phyloP scores from a whole-genome alignment of 2,113 vertebrate genomes.

The Notothenia rossii region DNA sequence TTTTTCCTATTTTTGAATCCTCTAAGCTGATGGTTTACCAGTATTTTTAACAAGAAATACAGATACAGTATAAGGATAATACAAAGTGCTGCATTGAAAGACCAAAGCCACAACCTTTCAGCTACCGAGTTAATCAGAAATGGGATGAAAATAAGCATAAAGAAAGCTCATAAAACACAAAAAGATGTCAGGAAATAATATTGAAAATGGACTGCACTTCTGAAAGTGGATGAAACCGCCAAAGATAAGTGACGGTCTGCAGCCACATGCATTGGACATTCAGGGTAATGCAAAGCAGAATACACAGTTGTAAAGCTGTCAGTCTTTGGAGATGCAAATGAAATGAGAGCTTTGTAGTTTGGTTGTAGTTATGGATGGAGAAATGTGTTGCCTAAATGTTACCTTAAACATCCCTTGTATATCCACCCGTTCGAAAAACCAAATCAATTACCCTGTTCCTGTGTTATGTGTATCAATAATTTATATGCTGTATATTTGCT shows the following conservation, averaged over 20 bases:
- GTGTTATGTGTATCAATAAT: conserved; percentile 6
- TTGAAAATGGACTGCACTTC: neutral
- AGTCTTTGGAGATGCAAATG: no score
- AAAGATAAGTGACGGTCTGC: no score
- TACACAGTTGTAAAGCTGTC: no score
- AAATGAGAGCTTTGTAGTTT: no score
- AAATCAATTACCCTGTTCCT: neutral
- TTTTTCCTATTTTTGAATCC: no score
- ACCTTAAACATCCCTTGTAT: no score
- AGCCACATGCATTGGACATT: no score
- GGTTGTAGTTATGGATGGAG: no score
- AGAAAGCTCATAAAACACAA: neutral
- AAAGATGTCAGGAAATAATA: neutral
- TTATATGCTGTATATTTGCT: conserved; percentile 18
- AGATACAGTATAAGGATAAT: neutral
- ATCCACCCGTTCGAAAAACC: neutral
- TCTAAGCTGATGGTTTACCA: no score
- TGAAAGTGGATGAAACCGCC: neutral
- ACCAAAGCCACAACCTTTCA: neutral
- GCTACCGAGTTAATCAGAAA: neutral
- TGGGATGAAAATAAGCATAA: neutral
- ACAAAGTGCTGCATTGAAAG: neutral
- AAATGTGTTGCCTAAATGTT: no score
- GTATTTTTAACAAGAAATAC: no score
- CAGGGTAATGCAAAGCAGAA: no score